Conservation (phyloP, 1,140 invertebrate genomes). For the Procambarus clarkii region DNA sequence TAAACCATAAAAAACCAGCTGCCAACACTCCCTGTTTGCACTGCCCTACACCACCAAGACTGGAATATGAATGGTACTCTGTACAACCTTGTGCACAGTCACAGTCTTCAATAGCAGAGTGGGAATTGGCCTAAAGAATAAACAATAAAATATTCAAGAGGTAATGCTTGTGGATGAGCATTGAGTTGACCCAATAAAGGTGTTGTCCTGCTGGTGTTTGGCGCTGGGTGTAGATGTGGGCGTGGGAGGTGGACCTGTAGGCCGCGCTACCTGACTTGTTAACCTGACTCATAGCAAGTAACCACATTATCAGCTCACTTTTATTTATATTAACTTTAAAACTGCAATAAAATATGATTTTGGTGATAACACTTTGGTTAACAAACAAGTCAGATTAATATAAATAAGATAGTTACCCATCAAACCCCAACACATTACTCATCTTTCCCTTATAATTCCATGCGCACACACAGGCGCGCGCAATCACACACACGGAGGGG, state of each 20-base stretch:
- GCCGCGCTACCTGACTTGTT: too few relatives aligned
- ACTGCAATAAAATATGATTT: constrained; percentile 53
- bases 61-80: neutral
- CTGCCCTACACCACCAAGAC: neutral
- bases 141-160: constrained; percentile 7
- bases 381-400: constrained; percentile 42
- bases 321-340: constrained; percentile 8
- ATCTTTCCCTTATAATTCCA: too few relatives aligned
- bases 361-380: constrained; percentile 55
- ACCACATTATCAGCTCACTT: constrained; percentile 19
- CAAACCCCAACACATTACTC: constrained; percentile 21
- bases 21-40: constrained; percentile 4
- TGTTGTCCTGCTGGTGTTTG: constrained; percentile 54
- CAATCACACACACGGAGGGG: too few relatives aligned
- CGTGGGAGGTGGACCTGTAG: constrained; percentile 16
- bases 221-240: constrained; percentile 42
- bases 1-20: constrained; percentile 1
- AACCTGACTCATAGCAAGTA: constrained; percentile 36
- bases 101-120: neutral
- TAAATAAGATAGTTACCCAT: constrained; percentile 21
- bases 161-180: constrained; percentile 33
- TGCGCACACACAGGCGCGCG: too few relatives aligned
- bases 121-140: constrained; percentile 5
- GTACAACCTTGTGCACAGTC: neutral
- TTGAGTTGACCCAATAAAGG: constrained; percentile 31